Conservation (phyloP, 2,113 vertebrate species). For the Pyxicephalus adspersus region DNA sequence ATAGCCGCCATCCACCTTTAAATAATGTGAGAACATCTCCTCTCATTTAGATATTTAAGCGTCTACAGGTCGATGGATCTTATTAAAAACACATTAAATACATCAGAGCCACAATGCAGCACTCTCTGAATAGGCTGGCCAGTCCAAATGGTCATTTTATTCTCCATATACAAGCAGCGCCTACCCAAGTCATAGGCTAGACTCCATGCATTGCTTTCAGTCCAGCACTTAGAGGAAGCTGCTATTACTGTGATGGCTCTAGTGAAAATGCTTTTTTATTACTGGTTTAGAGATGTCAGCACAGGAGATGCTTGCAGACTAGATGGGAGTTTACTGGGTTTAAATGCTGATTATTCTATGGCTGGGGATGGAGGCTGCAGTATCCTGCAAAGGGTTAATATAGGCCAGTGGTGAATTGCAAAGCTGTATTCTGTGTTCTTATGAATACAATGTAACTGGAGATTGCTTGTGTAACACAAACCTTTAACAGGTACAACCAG, state of each 20-base stretch:
- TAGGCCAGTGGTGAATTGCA: neutral
- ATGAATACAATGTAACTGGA: conserved; percentile 24
- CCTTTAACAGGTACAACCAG: conserved; percentile 5
- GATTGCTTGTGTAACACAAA: neutral
- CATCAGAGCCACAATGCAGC: neutral
- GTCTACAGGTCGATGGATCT: conserved; percentile 15
- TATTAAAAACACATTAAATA: conserved; percentile 27
- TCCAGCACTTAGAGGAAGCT: neutral
- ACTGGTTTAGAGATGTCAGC: neutral
- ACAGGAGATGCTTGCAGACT: neutral
- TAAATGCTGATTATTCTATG: neutral
- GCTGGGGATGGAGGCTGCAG: neutral
- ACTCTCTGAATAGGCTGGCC: too few species aligned
- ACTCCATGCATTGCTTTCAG: neutral
- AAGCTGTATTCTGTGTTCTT: neutral
- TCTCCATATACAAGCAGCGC: neutral
- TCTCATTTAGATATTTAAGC: conserved; percentile 14
- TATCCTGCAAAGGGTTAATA: conserved; percentile 10
- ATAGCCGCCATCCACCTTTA: conserved; percentile 28
- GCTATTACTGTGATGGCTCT: neutral
- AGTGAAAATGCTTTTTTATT: neutral
- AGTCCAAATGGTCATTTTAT: neutral
- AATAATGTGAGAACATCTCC: conserved; percentile 39
- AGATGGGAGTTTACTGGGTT: neutral
- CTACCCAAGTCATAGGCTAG: neutral